A percentile compares a stretch with the other conserved stretches of the same genome.
These are phyloP conservation scores for Piprites chloris DNA, from an alignment of 2,113 vertebrate species.

Conservation along the genomic window DNA sequence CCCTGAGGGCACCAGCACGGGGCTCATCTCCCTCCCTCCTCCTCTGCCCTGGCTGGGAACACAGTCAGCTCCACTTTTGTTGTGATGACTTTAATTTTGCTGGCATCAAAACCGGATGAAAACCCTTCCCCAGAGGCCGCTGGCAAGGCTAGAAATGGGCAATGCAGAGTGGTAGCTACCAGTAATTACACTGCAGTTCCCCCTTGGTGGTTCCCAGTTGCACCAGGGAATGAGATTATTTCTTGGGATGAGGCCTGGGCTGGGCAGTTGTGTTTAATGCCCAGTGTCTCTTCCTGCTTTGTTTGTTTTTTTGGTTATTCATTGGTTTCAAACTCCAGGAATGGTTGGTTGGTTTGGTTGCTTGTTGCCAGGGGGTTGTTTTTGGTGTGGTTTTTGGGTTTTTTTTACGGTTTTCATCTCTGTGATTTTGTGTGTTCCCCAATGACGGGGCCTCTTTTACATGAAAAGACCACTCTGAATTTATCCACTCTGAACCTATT, in stretches of 20 bases:
- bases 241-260: background rate
- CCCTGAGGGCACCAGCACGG: background rate
- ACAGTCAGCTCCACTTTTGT: background rate
- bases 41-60: background rate
- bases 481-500: background rate
- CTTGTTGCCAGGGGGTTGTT: background rate
- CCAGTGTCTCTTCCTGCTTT: background rate
- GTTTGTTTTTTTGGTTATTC: background rate
- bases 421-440: background rate
- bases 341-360: background rate
- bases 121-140: background rate
- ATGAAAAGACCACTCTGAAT: background rate
- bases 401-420: background rate
- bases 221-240: background rate
- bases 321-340: background rate
- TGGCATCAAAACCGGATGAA: background rate
- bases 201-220: background rate
- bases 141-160: background rate
- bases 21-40: background rate
- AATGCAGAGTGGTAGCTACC: background rate
- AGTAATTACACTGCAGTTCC: background rate
- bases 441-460: background rate
- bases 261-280: background rate
- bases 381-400: no score
- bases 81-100: background rate